Evolutionary conservation across 1,140 invertebrate genomes (phyloP).

Genomic region (Drosophila mojavensis): DNA sequence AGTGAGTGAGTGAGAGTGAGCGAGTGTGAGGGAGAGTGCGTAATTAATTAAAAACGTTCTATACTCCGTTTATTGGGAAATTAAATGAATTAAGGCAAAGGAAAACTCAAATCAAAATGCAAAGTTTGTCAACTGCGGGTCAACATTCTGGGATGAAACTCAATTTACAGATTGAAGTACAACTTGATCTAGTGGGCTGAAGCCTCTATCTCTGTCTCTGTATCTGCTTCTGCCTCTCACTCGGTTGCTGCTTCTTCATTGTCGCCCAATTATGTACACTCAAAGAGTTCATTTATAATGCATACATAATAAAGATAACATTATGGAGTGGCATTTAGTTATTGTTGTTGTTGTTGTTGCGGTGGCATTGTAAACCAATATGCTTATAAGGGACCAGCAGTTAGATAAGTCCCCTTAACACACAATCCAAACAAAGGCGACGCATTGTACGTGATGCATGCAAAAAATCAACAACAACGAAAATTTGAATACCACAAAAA

Average conservation of each 20-base stretch:
- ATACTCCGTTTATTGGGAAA: constrained; percentile 34
- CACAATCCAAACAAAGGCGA: constrained; percentile 60
- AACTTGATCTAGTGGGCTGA: background rate
- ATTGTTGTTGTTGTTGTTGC: constrained; percentile 3
- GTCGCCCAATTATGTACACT: constrained; percentile 65
- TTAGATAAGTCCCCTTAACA: constrained; percentile 62
- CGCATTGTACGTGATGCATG: constrained; percentile 53
- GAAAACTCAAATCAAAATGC: constrained; percentile 39
- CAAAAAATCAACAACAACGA: constrained; percentile 42
- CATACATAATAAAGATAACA: constrained; percentile 25
- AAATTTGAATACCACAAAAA: background rate
- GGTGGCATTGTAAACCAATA: constrained; percentile 62
- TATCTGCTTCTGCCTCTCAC: background rate
- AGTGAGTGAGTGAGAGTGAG: background rate
- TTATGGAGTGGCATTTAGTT: constrained; percentile 16
- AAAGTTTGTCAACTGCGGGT: constrained; percentile 66
- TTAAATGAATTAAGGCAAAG: constrained; percentile 66
- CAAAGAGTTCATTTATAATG: constrained; percentile 38
- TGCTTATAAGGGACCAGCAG: constrained; percentile 70
- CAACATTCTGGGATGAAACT: constrained; percentile 44
- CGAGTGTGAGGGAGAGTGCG: background rate
- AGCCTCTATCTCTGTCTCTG: no score
- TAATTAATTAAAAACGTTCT: constrained; percentile 67
- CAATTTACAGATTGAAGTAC: background rate
- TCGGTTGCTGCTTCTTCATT: constrained; percentile 38